These are phyloP conservation scores for Heterochromis multidens DNA, from an alignment of 2,113 vertebrate genomes.

Conservation along the genomic window DNA sequence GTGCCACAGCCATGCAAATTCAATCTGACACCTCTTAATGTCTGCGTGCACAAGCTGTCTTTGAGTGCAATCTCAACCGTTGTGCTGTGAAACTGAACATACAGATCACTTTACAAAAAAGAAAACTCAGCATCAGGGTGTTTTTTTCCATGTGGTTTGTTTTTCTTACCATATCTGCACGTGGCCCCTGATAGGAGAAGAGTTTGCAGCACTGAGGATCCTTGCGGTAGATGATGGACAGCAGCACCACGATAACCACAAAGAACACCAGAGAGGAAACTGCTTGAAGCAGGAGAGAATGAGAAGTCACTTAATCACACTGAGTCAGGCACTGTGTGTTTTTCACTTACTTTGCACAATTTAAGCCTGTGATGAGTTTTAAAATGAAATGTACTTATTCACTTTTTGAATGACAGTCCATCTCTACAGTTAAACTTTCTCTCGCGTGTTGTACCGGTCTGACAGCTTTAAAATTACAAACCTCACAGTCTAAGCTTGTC, in stretches of 20 bases:
- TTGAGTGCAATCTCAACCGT: background rate
- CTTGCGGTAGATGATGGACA: conserved; percentile 79
- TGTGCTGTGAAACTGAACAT: background rate
- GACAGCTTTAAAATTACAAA: background rate
- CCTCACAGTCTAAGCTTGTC: background rate
- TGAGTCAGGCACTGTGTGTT: background rate
- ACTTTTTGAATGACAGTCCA: background rate
- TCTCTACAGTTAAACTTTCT: background rate
- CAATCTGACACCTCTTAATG: conserved; percentile 36
- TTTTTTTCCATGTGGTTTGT: background rate
- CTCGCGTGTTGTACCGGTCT: no score
- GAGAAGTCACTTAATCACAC: background rate
- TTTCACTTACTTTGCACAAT: background rate
- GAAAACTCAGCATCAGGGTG: background rate
- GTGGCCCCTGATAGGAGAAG: conserved; percentile 76
- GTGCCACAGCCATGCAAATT: conserved; percentile 41
- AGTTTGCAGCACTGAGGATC: conserved; percentile 80
- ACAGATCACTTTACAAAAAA: background rate
- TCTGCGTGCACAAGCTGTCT: background rate
- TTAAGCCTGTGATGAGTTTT: background rate
- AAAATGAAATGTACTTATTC: background rate
- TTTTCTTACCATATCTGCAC: conserved; percentile 69
- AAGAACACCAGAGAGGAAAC: conserved; percentile 81
- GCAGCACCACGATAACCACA: conserved; percentile 74
- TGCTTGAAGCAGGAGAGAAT: conserved; percentile 20